phyloP scores from a whole-genome alignment of 2,113 vertebrate genomes.

The Pseudorhombus dupliciocellatus region DNA sequence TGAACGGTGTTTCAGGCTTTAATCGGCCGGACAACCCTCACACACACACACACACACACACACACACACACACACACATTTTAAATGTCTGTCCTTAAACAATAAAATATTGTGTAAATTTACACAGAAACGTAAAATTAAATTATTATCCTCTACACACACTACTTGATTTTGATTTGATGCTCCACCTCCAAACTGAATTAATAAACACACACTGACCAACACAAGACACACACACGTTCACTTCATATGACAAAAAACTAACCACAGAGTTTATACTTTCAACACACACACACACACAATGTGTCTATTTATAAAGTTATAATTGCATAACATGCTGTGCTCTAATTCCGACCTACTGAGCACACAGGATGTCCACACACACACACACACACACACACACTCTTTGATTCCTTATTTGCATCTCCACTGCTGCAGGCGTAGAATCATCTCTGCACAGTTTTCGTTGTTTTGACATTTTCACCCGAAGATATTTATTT shows the following conservation, averaged over 20 bases:
- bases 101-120: conserved; percentile 6
- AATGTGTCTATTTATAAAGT: conserved; percentile 72
- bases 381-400: conserved; percentile 11
- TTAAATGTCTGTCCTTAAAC: not conserved
- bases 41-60: conserved; percentile 4
- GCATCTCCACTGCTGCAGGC: conserved; percentile 14
- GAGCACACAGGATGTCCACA: conserved; percentile 66
- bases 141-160: not conserved
- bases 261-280: not conserved
- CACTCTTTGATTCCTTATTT: conserved; percentile 4
- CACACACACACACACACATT: not conserved
- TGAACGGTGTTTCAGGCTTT: conserved; percentile 48
- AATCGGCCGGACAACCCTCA: conserved; percentile 16
- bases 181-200: not conserved
- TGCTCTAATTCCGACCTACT: conserved; percentile 71
- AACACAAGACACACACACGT: not conserved
- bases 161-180: too few species aligned
- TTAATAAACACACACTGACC: not conserved
- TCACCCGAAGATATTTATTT: not conserved
- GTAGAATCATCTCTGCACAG: not conserved
- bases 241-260: not conserved
- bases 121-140: not conserved
- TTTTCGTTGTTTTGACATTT: conserved; percentile 2
- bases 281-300: conserved; percentile 45
- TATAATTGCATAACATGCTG: conserved; percentile 74